Base-by-base conservation (phyloP, 2,113 vertebrate genomes). In the Channa argus region DNA sequence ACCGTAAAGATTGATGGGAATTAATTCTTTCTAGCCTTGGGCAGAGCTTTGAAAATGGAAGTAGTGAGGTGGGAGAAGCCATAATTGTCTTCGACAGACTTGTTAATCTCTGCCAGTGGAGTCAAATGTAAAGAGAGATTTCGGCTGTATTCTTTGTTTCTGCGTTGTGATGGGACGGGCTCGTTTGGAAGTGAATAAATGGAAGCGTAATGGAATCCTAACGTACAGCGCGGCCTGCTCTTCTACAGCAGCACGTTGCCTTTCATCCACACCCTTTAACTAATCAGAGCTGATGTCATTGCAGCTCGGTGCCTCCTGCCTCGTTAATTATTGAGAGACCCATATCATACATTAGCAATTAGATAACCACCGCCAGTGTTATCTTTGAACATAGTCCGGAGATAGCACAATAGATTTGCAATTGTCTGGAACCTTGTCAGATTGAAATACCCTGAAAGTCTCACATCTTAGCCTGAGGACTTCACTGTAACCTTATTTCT, bases 271-370 rank as follows among this genome's bases (percentile, higher is more conserved):
- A 61, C 59, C 70, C 75, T 74, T 59, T 47, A 37, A 8, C 71
- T 80, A 80, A 89, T 84, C 86, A 84, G 67, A 62, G 72, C 37
- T 74, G 75, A 88, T 62, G 76, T 75, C 79, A 78, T n/a, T 8
- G 49, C 47, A 61, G 72, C 85, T 24, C n/a, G 49, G 69, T 60
- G 61, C 74, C 43, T 59, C 24, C 24, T 12, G 53, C 78, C 83
- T 67, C 13, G 53, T 89, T 80, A 90, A 91, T 91, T 86, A 91
- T 85, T 87, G 47, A 74, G 61, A 63, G 61, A 54, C 70, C 52
- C 8, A 51, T 82, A 77, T 66, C 55, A 46, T 15, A 45, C 79
- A 79, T 79, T 59, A 63, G 63, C 54, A 73, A 79, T 87, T 72
- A 75, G 68, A 69, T 74, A 79, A 83, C 61, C 56, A 24, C 44